Percentiles rank a stretch among this genome's conserved stretches.
phyloP scores from a whole-genome alignment of 2,113 vertebrate genomes.

The Nestor notabilis region DNA sequence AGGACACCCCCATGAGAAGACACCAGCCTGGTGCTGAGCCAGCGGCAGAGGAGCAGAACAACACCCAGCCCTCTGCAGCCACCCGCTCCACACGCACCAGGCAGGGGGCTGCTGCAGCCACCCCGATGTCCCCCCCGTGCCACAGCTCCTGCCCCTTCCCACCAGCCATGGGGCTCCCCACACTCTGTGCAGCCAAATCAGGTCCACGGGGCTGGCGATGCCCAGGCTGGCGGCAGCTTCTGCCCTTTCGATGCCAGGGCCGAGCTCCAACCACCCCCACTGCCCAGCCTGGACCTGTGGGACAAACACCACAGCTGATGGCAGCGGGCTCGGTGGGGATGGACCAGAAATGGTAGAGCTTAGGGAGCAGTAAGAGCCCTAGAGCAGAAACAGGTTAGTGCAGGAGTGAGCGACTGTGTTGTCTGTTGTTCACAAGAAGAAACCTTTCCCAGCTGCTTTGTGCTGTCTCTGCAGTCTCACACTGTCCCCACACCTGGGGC shows the following conservation, averaged over 20 bases:
- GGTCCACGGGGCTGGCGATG: not conserved
- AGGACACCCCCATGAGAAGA: not conserved
- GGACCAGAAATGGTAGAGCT: not conserved
- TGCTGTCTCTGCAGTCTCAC: not conserved
- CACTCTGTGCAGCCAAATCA: fast-evolving
- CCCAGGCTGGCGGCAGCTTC: not conserved
- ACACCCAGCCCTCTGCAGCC: not conserved
- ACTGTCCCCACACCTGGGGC: not conserved
- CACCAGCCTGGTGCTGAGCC: not conserved
- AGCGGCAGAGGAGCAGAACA: no score
- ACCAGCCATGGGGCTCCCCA: fast-evolving
- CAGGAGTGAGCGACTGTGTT: not conserved
- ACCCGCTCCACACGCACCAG: no score
- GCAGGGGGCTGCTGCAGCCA: not conserved
- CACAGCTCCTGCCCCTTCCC: not conserved
- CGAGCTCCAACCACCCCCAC: fast-evolving
- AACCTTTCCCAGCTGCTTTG: not conserved
- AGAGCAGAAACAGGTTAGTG: not conserved
- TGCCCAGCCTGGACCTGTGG: not conserved
- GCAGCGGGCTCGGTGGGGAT: not conserved
- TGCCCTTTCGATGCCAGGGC: not conserved
- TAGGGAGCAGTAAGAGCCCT: not conserved
- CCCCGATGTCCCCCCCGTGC: not conserved
- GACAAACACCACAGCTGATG: fast-evolving
- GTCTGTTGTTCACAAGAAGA: not conserved